Evolutionary conservation across 2,797 vertebrate genomes (phyloP).

Genomic region (Eulemur rubriventer): DNA sequence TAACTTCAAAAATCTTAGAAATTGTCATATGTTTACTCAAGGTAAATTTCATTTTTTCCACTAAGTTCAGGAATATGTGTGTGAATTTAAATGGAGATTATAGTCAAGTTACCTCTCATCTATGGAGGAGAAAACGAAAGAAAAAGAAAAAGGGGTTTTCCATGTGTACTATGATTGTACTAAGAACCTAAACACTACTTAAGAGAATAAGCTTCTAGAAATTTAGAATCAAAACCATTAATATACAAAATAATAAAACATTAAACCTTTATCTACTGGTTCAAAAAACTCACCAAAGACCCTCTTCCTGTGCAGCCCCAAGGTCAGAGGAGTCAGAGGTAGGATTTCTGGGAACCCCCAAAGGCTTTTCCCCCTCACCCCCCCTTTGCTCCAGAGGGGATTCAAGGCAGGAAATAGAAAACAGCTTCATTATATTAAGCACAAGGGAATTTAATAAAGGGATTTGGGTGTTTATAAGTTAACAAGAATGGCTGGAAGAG

Average conservation of each 20-base stretch:
- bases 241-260: background rate
- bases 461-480: slow-evolving; percentile 4
- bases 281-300: background rate
- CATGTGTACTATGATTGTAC: background rate
- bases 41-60: slow-evolving; percentile 24
- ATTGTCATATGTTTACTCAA: background rate
- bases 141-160: background rate
- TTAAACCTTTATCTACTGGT: background rate
- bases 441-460: slow-evolving; percentile 3
- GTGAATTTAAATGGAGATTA: background rate
- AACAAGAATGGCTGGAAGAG: background rate
- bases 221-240: slow-evolving; percentile 30
- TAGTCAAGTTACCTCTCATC: background rate
- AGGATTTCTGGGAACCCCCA: background rate
- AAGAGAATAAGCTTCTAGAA: background rate
- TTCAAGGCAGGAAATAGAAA: background rate
- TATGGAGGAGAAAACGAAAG: background rate
- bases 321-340: background rate
- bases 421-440: background rate
- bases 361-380: background rate
- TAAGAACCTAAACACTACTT: background rate
- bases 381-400: background rate
- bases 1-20: background rate
- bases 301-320: background rate
- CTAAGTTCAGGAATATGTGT: background rate